Conservation (phyloP, 2,797 vertebrate species). For the Hippopotamyrus pictus region DNA sequence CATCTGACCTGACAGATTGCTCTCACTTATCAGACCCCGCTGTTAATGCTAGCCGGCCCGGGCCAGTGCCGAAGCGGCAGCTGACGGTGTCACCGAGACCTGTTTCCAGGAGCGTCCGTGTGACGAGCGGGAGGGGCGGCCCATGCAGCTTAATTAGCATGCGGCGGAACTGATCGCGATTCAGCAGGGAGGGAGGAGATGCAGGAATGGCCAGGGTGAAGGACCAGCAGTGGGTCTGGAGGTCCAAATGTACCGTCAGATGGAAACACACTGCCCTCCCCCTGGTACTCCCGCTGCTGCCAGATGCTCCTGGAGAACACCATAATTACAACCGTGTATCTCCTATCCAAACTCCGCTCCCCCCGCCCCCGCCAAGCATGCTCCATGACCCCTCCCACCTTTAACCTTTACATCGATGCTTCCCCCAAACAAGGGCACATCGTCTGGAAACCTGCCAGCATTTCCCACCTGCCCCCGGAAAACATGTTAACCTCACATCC, state of each 20-base stretch:
- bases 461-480: background rate
- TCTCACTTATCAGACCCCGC: background rate
- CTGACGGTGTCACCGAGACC: slow-evolving; percentile 58
- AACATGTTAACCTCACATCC: background rate
- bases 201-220: background rate
- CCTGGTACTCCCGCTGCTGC: slow-evolving; percentile 15
- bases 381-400: background rate
- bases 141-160: slow-evolving; percentile 72
- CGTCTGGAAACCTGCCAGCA: background rate
- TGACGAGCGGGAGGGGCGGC: slow-evolving; percentile 51
- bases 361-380: background rate
- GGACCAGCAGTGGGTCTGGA: background rate
- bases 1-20: slow-evolving; percentile 20
- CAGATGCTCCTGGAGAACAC: slow-evolving; percentile 21
- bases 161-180: background rate
- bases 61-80: background rate
- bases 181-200: background rate
- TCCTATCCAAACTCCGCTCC: background rate
- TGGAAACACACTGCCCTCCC: background rate
- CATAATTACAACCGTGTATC: slow-evolving; percentile 25
- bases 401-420: background rate
- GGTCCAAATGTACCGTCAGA: background rate
- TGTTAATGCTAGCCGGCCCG: background rate
- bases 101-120: slow-evolving; percentile 39
- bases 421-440: background rate